Conservation (phyloP, 2,888 invertebrate species). For the Sipha maydis region DNA sequence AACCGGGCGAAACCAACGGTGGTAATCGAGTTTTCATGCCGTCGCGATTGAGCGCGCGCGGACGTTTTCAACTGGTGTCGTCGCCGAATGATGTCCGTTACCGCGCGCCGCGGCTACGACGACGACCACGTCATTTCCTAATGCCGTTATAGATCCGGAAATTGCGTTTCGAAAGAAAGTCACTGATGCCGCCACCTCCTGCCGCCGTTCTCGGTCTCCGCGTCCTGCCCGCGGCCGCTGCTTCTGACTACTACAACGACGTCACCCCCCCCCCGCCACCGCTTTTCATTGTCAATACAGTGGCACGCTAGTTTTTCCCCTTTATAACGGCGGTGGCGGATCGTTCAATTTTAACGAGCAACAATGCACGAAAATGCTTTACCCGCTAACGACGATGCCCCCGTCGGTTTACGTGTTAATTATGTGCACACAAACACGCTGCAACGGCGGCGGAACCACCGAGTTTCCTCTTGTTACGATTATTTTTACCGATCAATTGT, state of each 20-base stretch:
- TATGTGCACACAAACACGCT: not conserved
- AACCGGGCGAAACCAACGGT: conserved; percentile 12
- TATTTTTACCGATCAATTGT: not conserved
- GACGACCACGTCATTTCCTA: conserved; percentile 48
- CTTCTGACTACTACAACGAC: not conserved
- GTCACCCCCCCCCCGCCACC: not conserved
- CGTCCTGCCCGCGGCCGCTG: not conserved
- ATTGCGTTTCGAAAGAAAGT: conserved; percentile 56
- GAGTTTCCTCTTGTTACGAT: not conserved
- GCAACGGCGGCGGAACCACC: not conserved
- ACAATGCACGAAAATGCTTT: conserved; percentile 14
- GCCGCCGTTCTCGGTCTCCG: not conserved
- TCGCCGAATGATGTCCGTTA: conserved; percentile 20
- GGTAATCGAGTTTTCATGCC: conserved; percentile 15
- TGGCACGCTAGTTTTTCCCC: not conserved
- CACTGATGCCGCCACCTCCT: conserved; percentile 2
- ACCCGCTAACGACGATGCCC: not conserved
- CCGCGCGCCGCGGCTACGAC: not conserved
- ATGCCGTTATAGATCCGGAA: conserved; percentile 58
- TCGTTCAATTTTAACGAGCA: conserved; percentile 51
- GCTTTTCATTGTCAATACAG: not conserved
- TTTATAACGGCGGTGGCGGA: conserved; percentile 46
- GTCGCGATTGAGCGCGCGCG: conserved; percentile 1
- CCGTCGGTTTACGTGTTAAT: conserved; percentile 7
- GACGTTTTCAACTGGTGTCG: conserved; percentile 15